Conservation (phyloP, 1,140 invertebrate genomes). For the Euura lappo region DNA sequence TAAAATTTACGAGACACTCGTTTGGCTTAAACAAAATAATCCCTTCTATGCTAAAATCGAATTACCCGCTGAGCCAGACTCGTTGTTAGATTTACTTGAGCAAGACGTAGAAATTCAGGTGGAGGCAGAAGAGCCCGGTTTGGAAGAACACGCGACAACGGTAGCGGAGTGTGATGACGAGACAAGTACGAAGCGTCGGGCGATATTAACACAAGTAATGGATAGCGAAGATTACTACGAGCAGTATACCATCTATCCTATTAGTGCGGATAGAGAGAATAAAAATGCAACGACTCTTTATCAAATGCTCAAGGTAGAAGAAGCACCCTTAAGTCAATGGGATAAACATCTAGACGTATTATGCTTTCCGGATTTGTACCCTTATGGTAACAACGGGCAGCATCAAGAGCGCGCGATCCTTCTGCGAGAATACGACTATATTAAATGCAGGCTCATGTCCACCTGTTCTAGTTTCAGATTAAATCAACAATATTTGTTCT, state of each 20-base stretch:
- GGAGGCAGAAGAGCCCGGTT: background rate
- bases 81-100: conserved; percentile 9
- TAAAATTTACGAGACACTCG: conserved; percentile 27
- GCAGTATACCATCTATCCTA: conserved; percentile 31
- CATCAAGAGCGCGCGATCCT: conserved; percentile 22
- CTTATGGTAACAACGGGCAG: conserved; percentile 27
- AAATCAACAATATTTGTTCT: conserved; percentile 36
- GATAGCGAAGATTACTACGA: conserved; percentile 23
- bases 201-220: conserved; percentile 21
- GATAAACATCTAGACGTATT: conserved; percentile 23
- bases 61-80: conserved; percentile 19
- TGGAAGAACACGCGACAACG: background rate
- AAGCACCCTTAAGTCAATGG: conserved; percentile 20
- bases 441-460: conserved; percentile 28
- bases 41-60: conserved; percentile 26
- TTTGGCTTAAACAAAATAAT: conserved; percentile 30
- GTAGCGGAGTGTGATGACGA: background rate
- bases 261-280: conserved; percentile 30
- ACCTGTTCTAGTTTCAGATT: conserved; percentile 27
- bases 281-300: conserved; percentile 25
- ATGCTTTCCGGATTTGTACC: conserved; percentile 33
- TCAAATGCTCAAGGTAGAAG: conserved; percentile 27
- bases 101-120: conserved; percentile 10
- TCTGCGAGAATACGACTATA: conserved; percentile 26
- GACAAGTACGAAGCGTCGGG: background rate